Evolutionary conservation across 2,113 vertebrate species (phyloP), one percentile per base, ranked within the genome.

Genomic region (Falco punctatus): DNA sequence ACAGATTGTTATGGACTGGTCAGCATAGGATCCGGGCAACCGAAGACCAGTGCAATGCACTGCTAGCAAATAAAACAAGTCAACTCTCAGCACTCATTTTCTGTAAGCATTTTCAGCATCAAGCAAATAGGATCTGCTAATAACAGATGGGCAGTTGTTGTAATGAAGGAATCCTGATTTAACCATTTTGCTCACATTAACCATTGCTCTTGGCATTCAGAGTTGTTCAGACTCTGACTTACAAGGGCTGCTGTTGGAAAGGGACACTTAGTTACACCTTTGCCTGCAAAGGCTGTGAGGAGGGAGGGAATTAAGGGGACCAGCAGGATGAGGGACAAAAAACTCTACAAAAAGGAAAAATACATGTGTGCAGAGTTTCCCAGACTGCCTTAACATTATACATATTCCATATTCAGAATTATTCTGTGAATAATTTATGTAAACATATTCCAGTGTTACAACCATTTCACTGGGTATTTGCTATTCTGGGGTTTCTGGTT

Each of bases 341-440:
- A 11, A 30, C 38, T 35, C 18, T 19, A n/a, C 20, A 46, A 59
- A 35, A 71, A 52, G 57, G 69, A 75, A 89, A 62, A 89, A 90
- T 35, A 12, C 10, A 8, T 32, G 18, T 24, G 13, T 86, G 26
- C 71, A 71, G 65, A 35, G 24, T 55, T 90, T 86, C 40, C 32
- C 64, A 88, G 81, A 14, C 74, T 70, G 32, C 66, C 78, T 97
- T 73, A 89, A 65, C 55, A 15, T 51, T 35, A 8, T 44, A 55
- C 9, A 8, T 54, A 54, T 85, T 88, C 84, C 79, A 33, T 42
- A 91, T 79, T 92, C 92, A 77, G 58, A 91, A 90, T 91, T 86
- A 73, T 90, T 94, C 81, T 16, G 38, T 90, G 74, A 92, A 92
- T 96, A 91, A 93, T 92, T 95, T 66, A 83, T 94, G 78, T 26